Evolutionary conservation across 1,140 invertebrate genomes (phyloP).

Genomic region (Elysia chlorotica): DNA sequence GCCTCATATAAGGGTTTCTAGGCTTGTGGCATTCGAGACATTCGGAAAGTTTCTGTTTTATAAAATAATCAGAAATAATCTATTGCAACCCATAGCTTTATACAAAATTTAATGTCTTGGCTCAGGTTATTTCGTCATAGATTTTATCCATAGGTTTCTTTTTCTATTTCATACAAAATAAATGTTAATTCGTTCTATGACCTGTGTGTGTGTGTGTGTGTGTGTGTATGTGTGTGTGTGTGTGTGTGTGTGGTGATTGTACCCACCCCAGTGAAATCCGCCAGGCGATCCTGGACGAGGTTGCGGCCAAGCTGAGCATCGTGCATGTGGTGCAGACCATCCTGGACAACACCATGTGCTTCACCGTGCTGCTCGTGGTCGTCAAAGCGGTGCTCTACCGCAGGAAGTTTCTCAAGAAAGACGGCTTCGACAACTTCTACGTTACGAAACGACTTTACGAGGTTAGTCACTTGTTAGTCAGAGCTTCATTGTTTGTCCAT

Average conservation of each 20-base stretch:
- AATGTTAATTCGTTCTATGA: too few relatives aligned
- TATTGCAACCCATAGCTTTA: too few relatives aligned
- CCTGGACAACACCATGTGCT: slow-evolving; percentile 39
- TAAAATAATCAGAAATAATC: too few relatives aligned
- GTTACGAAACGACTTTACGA: slow-evolving; percentile 20
- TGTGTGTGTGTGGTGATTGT: neutral
- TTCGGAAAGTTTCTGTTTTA: too few relatives aligned
- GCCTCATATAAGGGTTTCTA: too few relatives aligned
- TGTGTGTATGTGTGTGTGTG: neutral
- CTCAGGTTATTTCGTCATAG: neutral
- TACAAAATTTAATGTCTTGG: too few relatives aligned
- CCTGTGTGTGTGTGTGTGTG: neutral
- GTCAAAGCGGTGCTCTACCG: slow-evolving; percentile 67
- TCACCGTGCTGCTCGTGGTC: slow-evolving; percentile 44
- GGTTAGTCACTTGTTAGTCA: neutral
- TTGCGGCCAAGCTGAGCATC: slow-evolving; percentile 33
- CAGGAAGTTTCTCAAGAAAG: slow-evolving; percentile 72
- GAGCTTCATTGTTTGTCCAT: too few relatives aligned
- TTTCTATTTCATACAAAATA: neutral
- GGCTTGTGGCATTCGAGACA: too few relatives aligned
- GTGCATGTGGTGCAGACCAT: slow-evolving; percentile 31
- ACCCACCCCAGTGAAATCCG: slow-evolving; percentile 29
- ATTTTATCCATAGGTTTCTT: too few relatives aligned
- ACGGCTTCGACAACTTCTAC: slow-evolving; percentile 51
- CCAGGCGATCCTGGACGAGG: slow-evolving; percentile 48